Conservation (phyloP, 2,797 vertebrate genomes). For the Borostomias antarcticus region DNA sequence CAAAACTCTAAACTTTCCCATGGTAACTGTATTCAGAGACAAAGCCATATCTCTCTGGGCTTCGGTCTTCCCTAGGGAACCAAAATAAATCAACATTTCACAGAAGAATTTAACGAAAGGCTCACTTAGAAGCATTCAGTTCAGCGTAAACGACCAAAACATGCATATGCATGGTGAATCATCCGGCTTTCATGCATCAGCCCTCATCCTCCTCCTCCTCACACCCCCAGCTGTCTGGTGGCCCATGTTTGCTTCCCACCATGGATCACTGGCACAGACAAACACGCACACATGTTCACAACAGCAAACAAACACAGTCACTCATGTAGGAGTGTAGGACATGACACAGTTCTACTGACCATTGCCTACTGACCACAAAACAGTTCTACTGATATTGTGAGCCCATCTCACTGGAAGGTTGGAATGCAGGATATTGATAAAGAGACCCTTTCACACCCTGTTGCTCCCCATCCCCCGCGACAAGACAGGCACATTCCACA, state of each 20-base stretch:
- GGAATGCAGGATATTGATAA: too few relatives aligned
- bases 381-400: too few relatives aligned
- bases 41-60: not conserved
- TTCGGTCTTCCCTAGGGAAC: not conserved
- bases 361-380: too few relatives aligned
- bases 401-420: too few relatives aligned
- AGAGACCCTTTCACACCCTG: too few relatives aligned
- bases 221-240: not conserved
- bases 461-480: too few relatives aligned
- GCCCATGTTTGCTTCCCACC: constrained; percentile 19
- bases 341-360: too few relatives aligned
- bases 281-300: constrained; percentile 10
- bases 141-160: not conserved
- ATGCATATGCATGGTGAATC: not conserved
- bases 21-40: not conserved
- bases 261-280: constrained; percentile 8
- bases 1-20: not conserved
- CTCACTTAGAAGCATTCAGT: not conserved
- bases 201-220: too few relatives aligned
- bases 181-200: not conserved
- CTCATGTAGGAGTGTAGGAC: too few relatives aligned
- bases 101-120: not conserved
- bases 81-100: not conserved
- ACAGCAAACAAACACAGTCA: not conserved
- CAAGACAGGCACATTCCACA: too few relatives aligned